Evolutionary conservation across 2,888 invertebrate genomes (phyloP).

Genomic region (Harpalus rubripes): DNA sequence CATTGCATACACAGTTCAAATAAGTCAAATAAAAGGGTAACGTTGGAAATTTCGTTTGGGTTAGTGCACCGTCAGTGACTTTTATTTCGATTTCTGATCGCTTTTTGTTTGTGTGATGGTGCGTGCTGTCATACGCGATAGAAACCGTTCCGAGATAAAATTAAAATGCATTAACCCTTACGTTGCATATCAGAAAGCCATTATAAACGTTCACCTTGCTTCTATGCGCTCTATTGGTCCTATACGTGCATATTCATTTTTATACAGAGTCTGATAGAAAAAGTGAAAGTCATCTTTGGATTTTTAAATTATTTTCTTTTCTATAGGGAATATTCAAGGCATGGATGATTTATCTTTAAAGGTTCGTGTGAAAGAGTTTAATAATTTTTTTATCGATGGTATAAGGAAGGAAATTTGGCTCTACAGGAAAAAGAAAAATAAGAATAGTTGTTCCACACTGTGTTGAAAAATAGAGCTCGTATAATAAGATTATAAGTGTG

Average conservation of each 20-base stretch:
- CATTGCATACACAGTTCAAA: conserved; percentile 22
- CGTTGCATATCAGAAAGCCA: conserved; percentile 61
- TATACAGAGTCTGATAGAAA: conserved; percentile 42
- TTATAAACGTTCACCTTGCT: conserved; percentile 55
- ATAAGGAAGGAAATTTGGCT: not conserved
- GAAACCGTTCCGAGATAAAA: conserved; percentile 55
- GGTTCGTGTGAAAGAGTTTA: conserved; percentile 42
- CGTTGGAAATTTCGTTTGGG: conserved; percentile 48
- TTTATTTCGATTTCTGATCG: conserved; percentile 57
- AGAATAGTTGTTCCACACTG: not conserved
- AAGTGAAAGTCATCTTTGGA: conserved; percentile 48
- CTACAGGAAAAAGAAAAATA: not conserved
- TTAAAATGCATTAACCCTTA: conserved; percentile 66
- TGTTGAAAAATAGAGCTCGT: not conserved
- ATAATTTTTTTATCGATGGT: conserved; percentile 25
- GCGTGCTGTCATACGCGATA: conserved; percentile 37
- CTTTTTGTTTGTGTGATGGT: conserved; percentile 54
- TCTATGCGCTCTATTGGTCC: conserved; percentile 20
- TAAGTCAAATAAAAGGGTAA: conserved; percentile 64
- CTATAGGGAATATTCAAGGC: conserved; percentile 35
- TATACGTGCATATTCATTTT: conserved; percentile 50
- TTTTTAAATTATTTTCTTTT: conserved; percentile 59
- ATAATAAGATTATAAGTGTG: not conserved
- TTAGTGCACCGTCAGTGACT: conserved; percentile 56
- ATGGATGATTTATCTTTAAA: conserved; percentile 38